Evolutionary conservation across 2,888 invertebrate genomes (phyloP).

Genomic region (Folsomia candida): DNA sequence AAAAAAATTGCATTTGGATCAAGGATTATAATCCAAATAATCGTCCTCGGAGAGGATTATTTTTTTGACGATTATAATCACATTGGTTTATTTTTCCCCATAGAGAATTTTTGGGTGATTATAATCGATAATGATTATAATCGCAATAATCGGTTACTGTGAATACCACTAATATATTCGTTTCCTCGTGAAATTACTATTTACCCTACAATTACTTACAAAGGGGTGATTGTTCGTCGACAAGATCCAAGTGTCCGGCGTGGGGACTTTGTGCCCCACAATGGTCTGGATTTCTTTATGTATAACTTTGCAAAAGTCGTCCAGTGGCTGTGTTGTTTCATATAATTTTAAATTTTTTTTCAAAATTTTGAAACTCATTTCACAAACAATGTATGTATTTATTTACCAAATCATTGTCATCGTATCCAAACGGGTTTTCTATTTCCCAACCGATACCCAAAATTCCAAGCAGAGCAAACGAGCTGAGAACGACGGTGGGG

Average conservation of each 20-base stretch:
- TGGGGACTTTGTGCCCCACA: conserved; percentile 35
- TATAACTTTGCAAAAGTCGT: conserved; percentile 43
- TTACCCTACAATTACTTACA: too few relatives aligned
- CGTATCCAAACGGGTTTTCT: conserved; percentile 48
- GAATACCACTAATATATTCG: too few relatives aligned
- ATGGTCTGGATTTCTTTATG: conserved; percentile 36
- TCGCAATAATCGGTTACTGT: too few relatives aligned
- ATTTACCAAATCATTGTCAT: conserved; percentile 45
- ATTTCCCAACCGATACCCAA: conserved; percentile 47
- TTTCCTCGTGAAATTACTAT: too few relatives aligned
- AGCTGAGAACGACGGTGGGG: conserved; percentile 37
- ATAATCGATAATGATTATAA: too few relatives aligned
- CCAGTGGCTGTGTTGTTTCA: conserved; percentile 36
- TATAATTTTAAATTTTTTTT: not conserved
- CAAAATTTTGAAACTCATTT: not conserved
- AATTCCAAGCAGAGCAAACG: conserved; percentile 45
- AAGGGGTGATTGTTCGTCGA: conserved; percentile 31
- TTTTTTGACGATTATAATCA: too few relatives aligned
- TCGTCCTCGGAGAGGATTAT: too few relatives aligned
- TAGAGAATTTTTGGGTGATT: too few relatives aligned
- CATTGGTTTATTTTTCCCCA: too few relatives aligned
- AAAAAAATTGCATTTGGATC: too few relatives aligned
- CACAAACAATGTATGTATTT: not conserved
- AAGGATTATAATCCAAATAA: too few relatives aligned
- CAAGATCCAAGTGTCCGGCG: conserved; percentile 34